Percentiles rank a stretch among this genome's conserved stretches.
Conservation (phyloP, 1,140 invertebrate genomes). For the Zaprionus gabonicus region DNA sequence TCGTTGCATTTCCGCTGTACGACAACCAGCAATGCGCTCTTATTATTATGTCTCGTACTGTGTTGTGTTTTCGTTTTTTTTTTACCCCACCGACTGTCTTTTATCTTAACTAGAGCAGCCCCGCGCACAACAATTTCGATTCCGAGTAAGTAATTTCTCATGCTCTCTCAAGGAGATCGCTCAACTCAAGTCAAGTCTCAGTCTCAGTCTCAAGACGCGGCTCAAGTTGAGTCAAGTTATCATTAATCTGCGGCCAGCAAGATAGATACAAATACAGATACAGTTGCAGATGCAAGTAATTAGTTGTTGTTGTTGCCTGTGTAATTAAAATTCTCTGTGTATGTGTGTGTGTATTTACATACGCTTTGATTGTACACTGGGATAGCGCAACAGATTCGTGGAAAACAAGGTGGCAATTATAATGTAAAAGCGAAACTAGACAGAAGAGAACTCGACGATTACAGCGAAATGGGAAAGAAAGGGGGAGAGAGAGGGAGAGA, state of each 20-base stretch:
- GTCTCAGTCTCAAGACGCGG: constrained; percentile 17
- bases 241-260: constrained; percentile 40
- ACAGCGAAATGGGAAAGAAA: background rate
- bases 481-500: background rate
- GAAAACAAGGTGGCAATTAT: constrained; percentile 78
- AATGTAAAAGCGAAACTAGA: constrained; percentile 48
- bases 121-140: constrained; percentile 54
- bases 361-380: constrained; percentile 46
- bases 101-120: constrained; percentile 58
- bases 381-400: constrained; percentile 55
- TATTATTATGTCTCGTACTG: constrained; percentile 37
- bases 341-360: constrained; percentile 42
- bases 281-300: constrained; percentile 42
- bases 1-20: constrained; percentile 78
- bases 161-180: constrained; percentile 50
- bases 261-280: constrained; percentile 31
- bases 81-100: constrained; percentile 1
- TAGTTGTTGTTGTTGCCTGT: constrained; percentile 54
- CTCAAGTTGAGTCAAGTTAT: constrained; percentile 36
- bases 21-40: constrained; percentile 55
- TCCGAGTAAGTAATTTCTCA: constrained; percentile 79
- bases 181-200: constrained; percentile 6
- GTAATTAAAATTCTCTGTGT: constrained; percentile 70
- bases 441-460: constrained; percentile 31
- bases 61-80: constrained; percentile 12